Percentiles rank a stretch among this genome's conserved stretches.
Evolutionary conservation across 2,888 invertebrate species (phyloP).

Genomic region (Nasonia oneida): DNA sequence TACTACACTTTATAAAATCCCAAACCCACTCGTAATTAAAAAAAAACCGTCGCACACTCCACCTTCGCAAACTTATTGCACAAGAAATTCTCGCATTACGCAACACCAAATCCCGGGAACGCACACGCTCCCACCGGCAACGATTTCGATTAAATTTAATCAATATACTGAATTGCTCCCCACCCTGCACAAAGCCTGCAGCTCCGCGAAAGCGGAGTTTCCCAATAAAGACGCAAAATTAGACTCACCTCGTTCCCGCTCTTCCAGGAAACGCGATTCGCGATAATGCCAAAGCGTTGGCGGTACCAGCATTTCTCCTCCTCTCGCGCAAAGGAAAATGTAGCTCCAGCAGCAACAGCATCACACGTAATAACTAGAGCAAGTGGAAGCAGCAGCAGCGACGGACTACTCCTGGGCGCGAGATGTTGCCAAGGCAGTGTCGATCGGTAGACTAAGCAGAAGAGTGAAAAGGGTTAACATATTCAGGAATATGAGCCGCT

Average conservation of each 20-base stretch:
- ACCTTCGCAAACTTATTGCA: no score
- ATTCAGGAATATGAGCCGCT: constrained; percentile 75
- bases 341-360: neutral
- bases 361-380: neutral
- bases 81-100: no score
- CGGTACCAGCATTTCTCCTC: neutral
- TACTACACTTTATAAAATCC: no score
- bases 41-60: no score
- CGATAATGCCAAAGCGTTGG: neutral
- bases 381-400: constrained; percentile 35
- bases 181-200: neutral
- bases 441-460: constrained; percentile 76
- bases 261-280: neutral
- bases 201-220: neutral
- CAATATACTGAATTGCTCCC: neutral
- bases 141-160: neutral
- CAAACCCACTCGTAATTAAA: no score
- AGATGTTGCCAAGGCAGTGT: constrained; percentile 77
- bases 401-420: constrained; percentile 17
- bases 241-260: constrained; percentile 28
- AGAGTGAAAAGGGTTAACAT: constrained; percentile 70
- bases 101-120: no score
- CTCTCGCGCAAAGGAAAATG: neutral
- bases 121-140: no score
- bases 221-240: constrained; percentile 6